Percentiles rank a stretch among this genome's conserved stretches.
Evolutionary conservation across 2,113 vertebrate genomes (phyloP).

Genomic region (Crotalus horridus): DNA sequence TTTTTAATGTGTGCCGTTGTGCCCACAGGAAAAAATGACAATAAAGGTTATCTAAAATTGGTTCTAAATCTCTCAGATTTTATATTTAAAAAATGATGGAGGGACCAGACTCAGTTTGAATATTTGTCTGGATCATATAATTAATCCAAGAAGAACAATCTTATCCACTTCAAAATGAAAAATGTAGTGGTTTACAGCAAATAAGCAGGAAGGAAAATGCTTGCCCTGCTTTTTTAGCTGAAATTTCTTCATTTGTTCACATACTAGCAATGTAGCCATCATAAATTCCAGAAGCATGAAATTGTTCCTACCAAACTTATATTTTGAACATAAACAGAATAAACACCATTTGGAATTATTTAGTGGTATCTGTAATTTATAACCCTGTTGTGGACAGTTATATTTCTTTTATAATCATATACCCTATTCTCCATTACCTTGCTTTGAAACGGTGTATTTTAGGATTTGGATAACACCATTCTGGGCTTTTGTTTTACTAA

Average conservation of each 20-base stretch:
- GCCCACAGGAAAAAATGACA: too few relatives aligned
- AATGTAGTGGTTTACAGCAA: background rate
- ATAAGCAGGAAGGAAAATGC: background rate
- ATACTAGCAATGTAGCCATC: too few relatives aligned
- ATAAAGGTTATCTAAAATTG: background rate
- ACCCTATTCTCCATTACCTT: background rate
- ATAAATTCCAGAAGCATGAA: background rate
- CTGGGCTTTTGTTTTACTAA: background rate
- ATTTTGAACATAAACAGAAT: background rate
- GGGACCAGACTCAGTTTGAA: background rate
- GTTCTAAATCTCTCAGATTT: background rate
- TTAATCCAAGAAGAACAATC: background rate
- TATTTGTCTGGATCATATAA: background rate
- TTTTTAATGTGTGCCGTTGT: too few relatives aligned
- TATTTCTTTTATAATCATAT: background rate
- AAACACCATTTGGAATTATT: background rate
- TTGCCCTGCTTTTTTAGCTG: background rate
- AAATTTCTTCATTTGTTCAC: background rate
- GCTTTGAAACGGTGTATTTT: background rate
- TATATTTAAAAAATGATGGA: background rate
- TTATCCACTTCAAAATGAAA: background rate
- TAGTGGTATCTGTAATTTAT: background rate
- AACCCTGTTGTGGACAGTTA: background rate
- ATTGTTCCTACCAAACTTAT: background rate
- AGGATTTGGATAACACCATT: background rate